phyloP scores from a whole-genome alignment of 2,113 vertebrate species.

The Halichoeres trimaculatus region DNA sequence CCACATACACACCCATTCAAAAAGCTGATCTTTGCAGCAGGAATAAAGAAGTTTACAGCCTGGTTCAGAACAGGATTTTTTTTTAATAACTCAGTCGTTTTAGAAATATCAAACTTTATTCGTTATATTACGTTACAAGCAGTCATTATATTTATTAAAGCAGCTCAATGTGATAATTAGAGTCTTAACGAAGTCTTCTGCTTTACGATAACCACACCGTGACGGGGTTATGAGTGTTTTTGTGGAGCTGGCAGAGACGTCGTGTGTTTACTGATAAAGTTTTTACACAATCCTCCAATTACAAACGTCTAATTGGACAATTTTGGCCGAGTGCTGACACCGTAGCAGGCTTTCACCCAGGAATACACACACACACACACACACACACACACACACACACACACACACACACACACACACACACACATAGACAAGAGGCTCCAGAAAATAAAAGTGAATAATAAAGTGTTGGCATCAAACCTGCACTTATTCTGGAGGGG shows the following conservation, averaged over 20 bases:
- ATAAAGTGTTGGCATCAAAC: conserved; percentile 81
- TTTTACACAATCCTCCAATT: conserved; percentile 43
- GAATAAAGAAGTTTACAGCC: no score
- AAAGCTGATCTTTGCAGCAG: no score
- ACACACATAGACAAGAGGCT: conserved; percentile 5
- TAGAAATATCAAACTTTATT: no score
- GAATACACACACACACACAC: conserved; percentile 5
- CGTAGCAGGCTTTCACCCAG: neutral
- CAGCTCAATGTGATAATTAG: conserved; percentile 1
- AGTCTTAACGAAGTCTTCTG: conserved; percentile 23
- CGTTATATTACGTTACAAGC: no score
- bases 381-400: conserved; percentile 10
- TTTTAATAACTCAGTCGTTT: no score
- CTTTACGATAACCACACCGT: neutral
- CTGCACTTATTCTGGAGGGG: conserved; percentile 71
- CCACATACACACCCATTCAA: no score
- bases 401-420: conserved; percentile 12
- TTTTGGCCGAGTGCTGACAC: neutral
- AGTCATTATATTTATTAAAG: no score
- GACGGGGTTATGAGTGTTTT: neutral
- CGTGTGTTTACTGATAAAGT: conserved; percentile 4
- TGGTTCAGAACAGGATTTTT: no score
- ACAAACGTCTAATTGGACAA: conserved; percentile 7
- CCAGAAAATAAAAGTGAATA: conserved; percentile 69
- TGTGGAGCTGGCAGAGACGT: conserved; percentile 3